These are phyloP conservation scores for Diarsia rubi DNA, from an alignment of 2,888 invertebrate genomes.

Conservation along the genomic window DNA sequence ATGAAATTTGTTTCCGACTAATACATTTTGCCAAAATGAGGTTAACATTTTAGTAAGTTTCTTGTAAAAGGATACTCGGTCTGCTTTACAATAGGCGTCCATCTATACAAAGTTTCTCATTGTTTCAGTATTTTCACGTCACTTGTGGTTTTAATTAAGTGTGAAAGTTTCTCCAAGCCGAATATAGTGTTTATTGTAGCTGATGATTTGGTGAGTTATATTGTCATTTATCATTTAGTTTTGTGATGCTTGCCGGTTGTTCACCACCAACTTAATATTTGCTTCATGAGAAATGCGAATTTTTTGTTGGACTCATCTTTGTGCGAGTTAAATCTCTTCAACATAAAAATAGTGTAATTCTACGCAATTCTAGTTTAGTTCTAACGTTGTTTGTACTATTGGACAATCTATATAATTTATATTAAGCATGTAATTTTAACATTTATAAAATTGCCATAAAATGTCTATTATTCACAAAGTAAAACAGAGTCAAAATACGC, in stretches of 20 bases:
- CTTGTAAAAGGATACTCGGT: slow-evolving; percentile 18
- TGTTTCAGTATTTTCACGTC: slow-evolving; percentile 52
- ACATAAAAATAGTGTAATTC: background rate
- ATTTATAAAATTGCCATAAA: background rate
- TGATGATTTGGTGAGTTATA: slow-evolving; percentile 94
- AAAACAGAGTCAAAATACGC: slow-evolving; percentile 7
- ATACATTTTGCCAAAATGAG: slow-evolving; percentile 29
- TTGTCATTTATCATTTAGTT: background rate
- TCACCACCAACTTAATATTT: background rate
- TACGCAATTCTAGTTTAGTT: background rate
- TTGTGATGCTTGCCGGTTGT: no score
- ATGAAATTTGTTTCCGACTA: slow-evolving; percentile 29
- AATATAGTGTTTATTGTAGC: slow-evolving; percentile 94
- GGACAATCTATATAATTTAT: background rate
- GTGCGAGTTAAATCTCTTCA: background rate
- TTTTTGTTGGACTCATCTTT: background rate
- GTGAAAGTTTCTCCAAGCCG: slow-evolving; percentile 80
- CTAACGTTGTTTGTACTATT: background rate
- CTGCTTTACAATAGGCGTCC: background rate
- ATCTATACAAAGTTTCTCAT: slow-evolving; percentile 17
- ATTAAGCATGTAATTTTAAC: background rate
- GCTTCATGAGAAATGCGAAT: background rate
- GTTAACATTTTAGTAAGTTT: slow-evolving; percentile 19
- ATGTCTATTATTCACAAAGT: background rate
- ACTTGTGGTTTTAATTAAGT: slow-evolving; percentile 43